Evolutionary conservation across 2,888 invertebrate genomes (phyloP).

Genomic region (Poecilus cupreus): DNA sequence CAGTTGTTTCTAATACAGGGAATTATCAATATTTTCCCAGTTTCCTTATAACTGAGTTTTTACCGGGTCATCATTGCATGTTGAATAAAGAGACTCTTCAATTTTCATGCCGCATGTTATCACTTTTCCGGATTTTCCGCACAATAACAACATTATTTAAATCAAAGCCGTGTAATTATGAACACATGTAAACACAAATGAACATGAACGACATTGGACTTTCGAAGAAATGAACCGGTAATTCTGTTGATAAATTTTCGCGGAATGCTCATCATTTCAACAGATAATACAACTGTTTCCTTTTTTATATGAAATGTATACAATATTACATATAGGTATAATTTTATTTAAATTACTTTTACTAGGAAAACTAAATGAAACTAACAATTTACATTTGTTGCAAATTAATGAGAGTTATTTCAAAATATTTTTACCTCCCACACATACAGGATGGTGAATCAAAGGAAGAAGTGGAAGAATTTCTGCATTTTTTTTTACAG

Average conservation of each 20-base stretch:
- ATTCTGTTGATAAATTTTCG: slow-evolving; percentile 44
- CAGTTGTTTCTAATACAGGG: too few species aligned
- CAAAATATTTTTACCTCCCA: too few species aligned
- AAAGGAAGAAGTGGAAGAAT: too few species aligned
- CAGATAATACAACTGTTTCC: slow-evolving; percentile 2
- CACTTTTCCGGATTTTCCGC: slow-evolving; percentile 45
- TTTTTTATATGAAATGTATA: neutral
- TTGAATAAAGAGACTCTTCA: neutral
- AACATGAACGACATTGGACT: slow-evolving; percentile 21
- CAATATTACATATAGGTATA: neutral
- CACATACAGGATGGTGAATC: too few species aligned
- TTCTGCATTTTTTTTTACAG: too few species aligned
- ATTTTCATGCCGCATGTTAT: slow-evolving; percentile 1
- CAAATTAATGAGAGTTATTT: too few species aligned
- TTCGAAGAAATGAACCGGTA: slow-evolving; percentile 29
- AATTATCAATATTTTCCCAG: too few species aligned
- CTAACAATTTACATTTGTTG: neutral
- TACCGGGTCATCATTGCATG: neutral
- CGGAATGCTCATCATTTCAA: slow-evolving; percentile 14
- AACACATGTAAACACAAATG: slow-evolving; percentile 17
- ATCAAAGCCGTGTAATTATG: slow-evolving; percentile 29
- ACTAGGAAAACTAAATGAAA: slow-evolving; percentile 11
- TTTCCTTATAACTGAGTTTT: neutral
- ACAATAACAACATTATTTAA: slow-evolving; percentile 15
- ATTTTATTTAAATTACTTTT: slow-evolving; percentile 38